Conservation (phyloP, 2,888 invertebrate genomes). For the Caenorhabditis imperialis region DNA sequence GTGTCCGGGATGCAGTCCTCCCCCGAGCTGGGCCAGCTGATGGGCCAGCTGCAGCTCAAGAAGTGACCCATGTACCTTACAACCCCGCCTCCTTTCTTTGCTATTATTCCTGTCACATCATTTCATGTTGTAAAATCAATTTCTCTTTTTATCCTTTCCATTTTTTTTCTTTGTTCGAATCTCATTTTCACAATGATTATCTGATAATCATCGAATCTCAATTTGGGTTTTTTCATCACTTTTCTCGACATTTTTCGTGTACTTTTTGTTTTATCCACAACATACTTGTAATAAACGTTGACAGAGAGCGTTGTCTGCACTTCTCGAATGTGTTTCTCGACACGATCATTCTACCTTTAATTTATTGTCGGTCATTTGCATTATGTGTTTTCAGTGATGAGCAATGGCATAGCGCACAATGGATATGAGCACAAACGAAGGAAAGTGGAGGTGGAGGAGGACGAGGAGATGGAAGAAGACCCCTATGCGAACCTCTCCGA, state of each 20-base stretch:
- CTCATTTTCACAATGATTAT: slow-evolving; percentile 1
- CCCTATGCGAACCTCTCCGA: slow-evolving; percentile 52
- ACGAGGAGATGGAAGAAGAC: slow-evolving; percentile 25
- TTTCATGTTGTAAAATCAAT: background rate
- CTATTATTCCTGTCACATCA: background rate
- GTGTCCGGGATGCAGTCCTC: slow-evolving; percentile 63
- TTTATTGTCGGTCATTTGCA: background rate
- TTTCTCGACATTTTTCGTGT: slow-evolving; percentile 12
- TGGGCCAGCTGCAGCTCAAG: slow-evolving; percentile 23
- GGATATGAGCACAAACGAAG: background rate
- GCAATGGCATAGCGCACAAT: slow-evolving; percentile 15
- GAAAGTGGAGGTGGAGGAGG: background rate
- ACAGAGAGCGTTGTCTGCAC: background rate
- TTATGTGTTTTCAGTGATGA: slow-evolving; percentile 41
- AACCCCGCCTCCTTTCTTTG: no score
- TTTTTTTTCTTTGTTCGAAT: background rate
- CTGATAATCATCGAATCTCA: background rate
- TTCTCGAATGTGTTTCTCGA: background rate
- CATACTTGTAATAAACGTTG: background rate
- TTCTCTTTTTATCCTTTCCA: background rate
- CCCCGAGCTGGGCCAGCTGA: slow-evolving; percentile 57
- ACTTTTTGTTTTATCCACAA: background rate
- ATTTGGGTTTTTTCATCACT: background rate
- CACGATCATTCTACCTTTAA: background rate
- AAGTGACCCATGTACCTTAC: background rate